Conservation (phyloP, 1,140 invertebrate species). For the Calephelis nemesis region DNA sequence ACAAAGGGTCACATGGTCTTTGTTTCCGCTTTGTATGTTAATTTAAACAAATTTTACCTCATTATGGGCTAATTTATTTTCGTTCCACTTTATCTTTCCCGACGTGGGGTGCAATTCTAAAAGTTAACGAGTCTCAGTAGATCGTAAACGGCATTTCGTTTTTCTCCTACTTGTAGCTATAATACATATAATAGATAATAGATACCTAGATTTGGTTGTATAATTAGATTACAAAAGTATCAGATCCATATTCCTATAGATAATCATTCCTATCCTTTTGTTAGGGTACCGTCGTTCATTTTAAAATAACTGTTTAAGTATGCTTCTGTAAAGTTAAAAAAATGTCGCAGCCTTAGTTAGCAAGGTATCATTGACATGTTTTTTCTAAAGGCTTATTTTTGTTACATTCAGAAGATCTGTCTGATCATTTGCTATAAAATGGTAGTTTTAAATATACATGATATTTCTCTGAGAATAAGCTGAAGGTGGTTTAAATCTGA, state of each 20-base stretch:
- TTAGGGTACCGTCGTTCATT: constrained; percentile 4
- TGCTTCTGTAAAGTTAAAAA: too few species aligned
- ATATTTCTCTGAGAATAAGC: too few species aligned
- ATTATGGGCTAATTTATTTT: constrained; percentile 44
- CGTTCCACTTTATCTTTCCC: constrained; percentile 31
- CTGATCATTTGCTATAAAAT: too few species aligned
- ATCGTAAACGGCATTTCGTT: background rate
- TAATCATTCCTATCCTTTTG: background rate
- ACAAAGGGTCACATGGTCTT: constrained; percentile 28
- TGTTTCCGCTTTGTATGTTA: constrained; percentile 50
- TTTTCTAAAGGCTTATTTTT: too few species aligned
- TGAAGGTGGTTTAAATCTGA: too few species aligned
- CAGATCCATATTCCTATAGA: background rate
- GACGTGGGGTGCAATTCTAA: constrained; percentile 14
- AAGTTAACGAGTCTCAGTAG: constrained; percentile 15
- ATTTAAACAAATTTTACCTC: constrained; percentile 47
- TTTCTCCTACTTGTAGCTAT: background rate
- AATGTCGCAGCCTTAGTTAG: too few species aligned
- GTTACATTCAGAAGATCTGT: too few species aligned
- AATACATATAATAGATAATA: background rate
- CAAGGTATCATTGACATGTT: too few species aligned
- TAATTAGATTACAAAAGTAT: constrained; percentile 10
- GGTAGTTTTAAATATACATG: too few species aligned
- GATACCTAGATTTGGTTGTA: background rate
- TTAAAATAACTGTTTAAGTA: too few species aligned